Evolutionary conservation across 1,140 invertebrate species (phyloP), one percentile per base, ranked within the genome.

Genomic region (Parapsyche elsis): DNA sequence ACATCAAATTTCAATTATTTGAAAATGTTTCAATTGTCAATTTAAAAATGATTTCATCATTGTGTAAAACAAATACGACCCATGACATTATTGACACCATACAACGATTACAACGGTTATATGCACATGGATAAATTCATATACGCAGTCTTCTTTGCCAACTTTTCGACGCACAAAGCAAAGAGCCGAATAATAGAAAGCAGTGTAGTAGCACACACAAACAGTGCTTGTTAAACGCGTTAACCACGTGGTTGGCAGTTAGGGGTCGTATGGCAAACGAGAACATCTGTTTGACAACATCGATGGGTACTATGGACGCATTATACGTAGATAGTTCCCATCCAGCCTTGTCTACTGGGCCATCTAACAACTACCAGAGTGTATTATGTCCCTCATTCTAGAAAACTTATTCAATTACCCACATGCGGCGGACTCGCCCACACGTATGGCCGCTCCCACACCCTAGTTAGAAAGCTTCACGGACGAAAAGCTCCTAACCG

Each of bases 331-430:
- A 38, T 61, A 46, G 30, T 38, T 38, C 16, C 49, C 12, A 59
- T 16, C 23, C 14, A 19, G 44, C 5, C 45, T 61, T 45, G 38
- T 57, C 44, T 30, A 71, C 67, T 70, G 61, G 76, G 59, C 61
- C 77, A 79, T 79, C 77, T 44, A 67, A 67, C 64, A 26, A 67
- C 24, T 12, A 26, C 73, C 30, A 26, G 71, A 80, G 82, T 79
- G 57, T 83, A 83, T 83, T 83, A 83, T 80, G 76, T 78, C 80
- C 73, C 76, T 80, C 46, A 75, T 80, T 64, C 77, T 9, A 70
- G 78, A 76, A 83, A 83, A 83, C 79, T 83, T 83, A 83, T 83
- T 83, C 82, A 83, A 83, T 83, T 83, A 83, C 82, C 82, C 64
- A 76, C 80, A 81, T 81, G 80, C 76, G 82, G 79, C 77, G 78